Evolutionary conservation across 2,888 invertebrate species (phyloP).

Genomic region (Agrotis puta): DNA sequence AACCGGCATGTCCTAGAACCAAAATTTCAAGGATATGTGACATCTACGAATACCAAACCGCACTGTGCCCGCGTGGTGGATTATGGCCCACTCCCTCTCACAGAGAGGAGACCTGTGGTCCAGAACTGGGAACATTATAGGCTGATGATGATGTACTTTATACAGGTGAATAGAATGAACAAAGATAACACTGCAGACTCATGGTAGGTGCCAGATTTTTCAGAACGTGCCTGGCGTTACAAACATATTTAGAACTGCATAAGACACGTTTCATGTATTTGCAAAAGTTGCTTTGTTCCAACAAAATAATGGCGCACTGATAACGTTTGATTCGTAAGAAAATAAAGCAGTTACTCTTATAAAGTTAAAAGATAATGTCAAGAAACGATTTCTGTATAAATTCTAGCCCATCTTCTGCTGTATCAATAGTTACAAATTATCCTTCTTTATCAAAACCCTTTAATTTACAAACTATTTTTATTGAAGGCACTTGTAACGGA

Average conservation of each 20-base stretch:
- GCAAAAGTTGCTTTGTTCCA: slow-evolving; percentile 49
- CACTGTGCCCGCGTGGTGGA: too few species aligned
- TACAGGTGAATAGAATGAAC: slow-evolving; percentile 19
- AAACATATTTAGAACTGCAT: slow-evolving; percentile 38
- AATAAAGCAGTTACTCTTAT: slow-evolving; percentile 1
- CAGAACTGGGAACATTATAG: too few species aligned
- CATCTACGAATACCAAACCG: too few species aligned
- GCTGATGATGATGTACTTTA: too few species aligned
- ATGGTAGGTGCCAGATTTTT: slow-evolving; percentile 39
- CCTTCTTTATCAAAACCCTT: background rate
- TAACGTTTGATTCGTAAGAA: slow-evolving; percentile 41
- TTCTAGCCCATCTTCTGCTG: background rate
- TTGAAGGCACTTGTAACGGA: background rate
- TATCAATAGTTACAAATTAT: background rate
- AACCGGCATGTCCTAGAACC: too few species aligned
- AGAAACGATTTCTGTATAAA: background rate
- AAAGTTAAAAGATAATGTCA: background rate
- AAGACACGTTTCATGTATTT: slow-evolving; percentile 43
- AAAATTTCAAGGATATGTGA: too few species aligned
- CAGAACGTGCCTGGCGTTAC: slow-evolving; percentile 53
- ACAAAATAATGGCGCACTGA: slow-evolving; percentile 36
- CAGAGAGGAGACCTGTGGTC: too few species aligned
- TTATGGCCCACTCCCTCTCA: too few species aligned
- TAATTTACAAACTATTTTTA: background rate
- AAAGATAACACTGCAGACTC: slow-evolving; percentile 32